These are phyloP conservation scores for Squalus acanthias DNA, from an alignment of 2,797 vertebrate species.

Conservation along the genomic window DNA sequence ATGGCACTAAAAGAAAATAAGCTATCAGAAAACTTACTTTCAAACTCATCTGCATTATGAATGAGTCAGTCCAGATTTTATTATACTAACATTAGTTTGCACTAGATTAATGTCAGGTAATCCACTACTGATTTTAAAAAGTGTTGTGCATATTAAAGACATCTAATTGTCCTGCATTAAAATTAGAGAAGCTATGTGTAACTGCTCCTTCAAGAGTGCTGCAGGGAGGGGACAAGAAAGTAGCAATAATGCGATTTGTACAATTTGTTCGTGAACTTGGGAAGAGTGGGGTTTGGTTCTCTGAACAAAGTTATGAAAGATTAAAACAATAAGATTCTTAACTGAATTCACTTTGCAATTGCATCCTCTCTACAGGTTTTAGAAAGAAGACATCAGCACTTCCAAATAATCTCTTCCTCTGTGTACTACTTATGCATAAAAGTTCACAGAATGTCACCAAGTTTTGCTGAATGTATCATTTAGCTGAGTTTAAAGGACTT, in stretches of 20 bases:
- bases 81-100: background rate
- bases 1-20: background rate
- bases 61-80: background rate
- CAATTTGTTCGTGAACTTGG: background rate
- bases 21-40: background rate
- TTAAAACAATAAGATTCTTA: background rate
- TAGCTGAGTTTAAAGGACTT: background rate
- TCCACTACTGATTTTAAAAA: background rate
- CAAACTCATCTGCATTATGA: background rate
- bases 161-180: background rate
- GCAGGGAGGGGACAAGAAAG: background rate
- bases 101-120: no score
- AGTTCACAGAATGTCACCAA: background rate
- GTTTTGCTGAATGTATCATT: background rate
- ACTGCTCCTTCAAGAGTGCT: background rate
- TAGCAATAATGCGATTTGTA: background rate
- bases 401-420: background rate
- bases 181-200: background rate
- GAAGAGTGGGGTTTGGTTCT: background rate
- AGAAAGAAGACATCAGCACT: background rate
- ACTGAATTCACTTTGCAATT: background rate
- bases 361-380: background rate
- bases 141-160: background rate
- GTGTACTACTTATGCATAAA: background rate
- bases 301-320: background rate